phyloP scores from a whole-genome alignment of 2,113 vertebrate genomes.

The Stegastes partitus region DNA sequence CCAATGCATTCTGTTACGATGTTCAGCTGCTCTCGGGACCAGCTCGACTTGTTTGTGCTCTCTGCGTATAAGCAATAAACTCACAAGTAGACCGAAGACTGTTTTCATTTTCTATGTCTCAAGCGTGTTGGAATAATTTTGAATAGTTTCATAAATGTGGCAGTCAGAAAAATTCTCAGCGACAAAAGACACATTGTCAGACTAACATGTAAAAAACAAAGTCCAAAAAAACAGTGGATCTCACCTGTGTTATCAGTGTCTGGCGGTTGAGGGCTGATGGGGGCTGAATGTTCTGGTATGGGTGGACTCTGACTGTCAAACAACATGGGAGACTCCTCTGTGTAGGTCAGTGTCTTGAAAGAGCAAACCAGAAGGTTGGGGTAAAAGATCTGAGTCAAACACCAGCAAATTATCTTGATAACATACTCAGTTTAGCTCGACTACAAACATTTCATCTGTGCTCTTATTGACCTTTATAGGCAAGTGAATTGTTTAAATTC shows the following conservation, averaged over 20 bases:
- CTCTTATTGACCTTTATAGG: not conserved
- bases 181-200: no score
- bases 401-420: not conserved
- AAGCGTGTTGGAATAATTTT: no score
- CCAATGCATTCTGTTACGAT: no score
- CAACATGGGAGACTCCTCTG: conserved; percentile 56
- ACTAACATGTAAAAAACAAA: not conserved
- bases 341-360: conserved; percentile 43
- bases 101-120: no score
- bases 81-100: no score
- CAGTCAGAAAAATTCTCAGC: no score
- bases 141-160: no score
- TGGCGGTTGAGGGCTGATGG: not conserved
- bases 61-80: no score
- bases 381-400: not conserved
- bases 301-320: conserved; percentile 11
- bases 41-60: no score
- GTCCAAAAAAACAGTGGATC: not conserved
- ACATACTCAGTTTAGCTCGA: not conserved
- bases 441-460: not conserved
- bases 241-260: conserved; percentile 40
- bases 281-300: conserved; percentile 5
- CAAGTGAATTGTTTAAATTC: not conserved
- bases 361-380: not conserved
- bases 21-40: no score